These are phyloP conservation scores for Champsocephalus esox DNA, from an alignment of 2,797 vertebrate genomes.

Conservation along the genomic window DNA sequence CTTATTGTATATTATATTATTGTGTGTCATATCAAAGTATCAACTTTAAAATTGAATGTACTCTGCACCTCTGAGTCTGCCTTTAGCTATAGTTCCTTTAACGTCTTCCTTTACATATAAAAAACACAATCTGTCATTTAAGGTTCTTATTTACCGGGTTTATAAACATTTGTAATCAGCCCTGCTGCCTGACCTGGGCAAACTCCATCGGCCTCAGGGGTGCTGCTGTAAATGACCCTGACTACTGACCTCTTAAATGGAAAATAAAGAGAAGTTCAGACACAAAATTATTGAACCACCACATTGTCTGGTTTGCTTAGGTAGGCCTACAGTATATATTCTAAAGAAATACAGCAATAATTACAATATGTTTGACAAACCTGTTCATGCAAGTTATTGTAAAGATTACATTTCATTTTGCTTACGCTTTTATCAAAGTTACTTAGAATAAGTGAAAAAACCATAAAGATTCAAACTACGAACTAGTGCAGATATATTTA, in stretches of 20 bases:
- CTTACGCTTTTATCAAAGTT: too few relatives aligned
- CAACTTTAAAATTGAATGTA: background rate
- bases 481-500: too few relatives aligned
- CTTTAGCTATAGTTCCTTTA: background rate
- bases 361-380: background rate
- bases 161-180: background rate
- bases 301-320: background rate
- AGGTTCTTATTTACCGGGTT: background rate
- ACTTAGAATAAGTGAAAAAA: too few relatives aligned
- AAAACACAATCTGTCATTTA: background rate
- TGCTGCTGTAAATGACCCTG: constrained; percentile 10
- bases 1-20: background rate
- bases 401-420: too few relatives aligned
- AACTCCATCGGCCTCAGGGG: constrained; percentile 7
- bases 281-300: background rate
- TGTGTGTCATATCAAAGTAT: background rate
- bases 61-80: background rate
- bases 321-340: too few relatives aligned
- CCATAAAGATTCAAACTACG: too few relatives aligned
- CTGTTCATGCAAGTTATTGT: background rate
- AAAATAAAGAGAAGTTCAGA: background rate
- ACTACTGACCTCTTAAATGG: background rate
- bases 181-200: background rate
- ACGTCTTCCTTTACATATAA: background rate
- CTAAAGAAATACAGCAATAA: background rate